Evolutionary conservation across 2,888 invertebrate species (phyloP).

Genomic region (Unio pictorum): DNA sequence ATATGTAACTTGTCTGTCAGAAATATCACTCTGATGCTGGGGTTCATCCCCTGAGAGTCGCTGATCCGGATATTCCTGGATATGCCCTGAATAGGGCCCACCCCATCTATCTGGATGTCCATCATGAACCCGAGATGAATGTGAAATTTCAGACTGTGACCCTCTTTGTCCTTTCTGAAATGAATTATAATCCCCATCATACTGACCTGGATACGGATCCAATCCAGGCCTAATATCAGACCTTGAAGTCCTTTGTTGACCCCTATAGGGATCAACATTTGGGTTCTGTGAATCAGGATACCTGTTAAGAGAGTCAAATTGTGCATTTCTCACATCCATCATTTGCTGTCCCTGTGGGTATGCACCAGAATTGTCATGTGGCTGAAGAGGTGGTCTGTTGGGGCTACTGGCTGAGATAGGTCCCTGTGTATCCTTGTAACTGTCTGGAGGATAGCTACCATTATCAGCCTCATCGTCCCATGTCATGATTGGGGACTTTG

Average conservation of each 20-base stretch:
- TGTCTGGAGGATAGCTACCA: slow-evolving; percentile 28
- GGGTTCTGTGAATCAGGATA: too few species aligned
- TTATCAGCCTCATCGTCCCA: slow-evolving; percentile 44
- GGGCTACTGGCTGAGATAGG: slow-evolving; percentile 10
- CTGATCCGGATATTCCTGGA: not conserved
- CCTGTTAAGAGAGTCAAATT: too few species aligned
- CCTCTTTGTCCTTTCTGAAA: not conserved
- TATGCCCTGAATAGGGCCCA: not conserved
- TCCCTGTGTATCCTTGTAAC: slow-evolving; percentile 8
- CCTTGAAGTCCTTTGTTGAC: too few species aligned
- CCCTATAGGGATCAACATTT: too few species aligned
- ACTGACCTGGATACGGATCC: not conserved
- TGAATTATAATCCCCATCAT: not conserved
- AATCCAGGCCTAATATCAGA: too few species aligned
- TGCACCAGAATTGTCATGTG: slow-evolving; percentile 17
- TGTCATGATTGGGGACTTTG: slow-evolving; percentile 50
- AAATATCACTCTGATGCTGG: not conserved
- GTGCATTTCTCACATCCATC: too few species aligned
- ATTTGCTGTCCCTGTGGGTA: too few species aligned
- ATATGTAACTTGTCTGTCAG: not conserved
- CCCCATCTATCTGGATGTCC: not conserved
- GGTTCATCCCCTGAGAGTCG: slow-evolving; percentile 1
- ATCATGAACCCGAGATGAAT: not conserved
- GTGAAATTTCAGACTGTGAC: not conserved
- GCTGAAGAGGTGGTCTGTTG: slow-evolving; percentile 23